Base-by-base conservation (phyloP, 2,888 invertebrate species). In the Nycteola revayana region DNA sequence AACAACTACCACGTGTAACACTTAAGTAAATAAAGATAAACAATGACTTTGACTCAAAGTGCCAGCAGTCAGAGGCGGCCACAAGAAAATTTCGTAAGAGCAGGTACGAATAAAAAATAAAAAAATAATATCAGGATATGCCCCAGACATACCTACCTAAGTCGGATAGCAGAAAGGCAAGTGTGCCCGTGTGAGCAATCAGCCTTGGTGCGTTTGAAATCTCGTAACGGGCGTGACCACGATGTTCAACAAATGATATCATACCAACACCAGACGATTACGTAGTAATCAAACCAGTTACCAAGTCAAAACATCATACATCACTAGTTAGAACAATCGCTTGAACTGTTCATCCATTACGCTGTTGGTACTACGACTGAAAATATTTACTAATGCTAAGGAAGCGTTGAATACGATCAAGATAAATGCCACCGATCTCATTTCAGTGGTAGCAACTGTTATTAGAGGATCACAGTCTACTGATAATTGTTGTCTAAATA, bases 401-500 rank as follows among this genome's bases (percentile, higher is more conserved):
- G 14, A 5, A 14, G 14, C 14, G 14, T 14, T 14, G 14, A 14
- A 14, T 14, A 5, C 14, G 14, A 14, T 3, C 14, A 3, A 14
- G 14, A 20, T 24, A 28, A 9, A 20, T 10, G 40, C 23, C 17
- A 27, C 10, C 40, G 37, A 21, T 34, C 14, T 36, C 32, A 41
- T 49, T 48, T 42, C 36, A 57, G 57, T 64, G 50, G 51, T 58
- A 61, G 58, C 55, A 56, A 61, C 66, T 64, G 63, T 64, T 69
- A 68, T 63, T 60, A 61, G 67, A 69, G 66, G 63, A 75, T 78
- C 68, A 74, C 74, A 64, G 67, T 73, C 66, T 69, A 65, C 69
- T 75, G 81, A 78, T 84, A 82, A 84, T 84, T 81, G 77, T 79
- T 80, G 74, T 79, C 76, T 77, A 83, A 84, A 84, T 83, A 80